A percentile compares a stretch with the other conserved stretches of the same genome.
Evolutionary conservation across 2,888 invertebrate species (phyloP).

Genomic region (Tetragonisca angustula): DNA sequence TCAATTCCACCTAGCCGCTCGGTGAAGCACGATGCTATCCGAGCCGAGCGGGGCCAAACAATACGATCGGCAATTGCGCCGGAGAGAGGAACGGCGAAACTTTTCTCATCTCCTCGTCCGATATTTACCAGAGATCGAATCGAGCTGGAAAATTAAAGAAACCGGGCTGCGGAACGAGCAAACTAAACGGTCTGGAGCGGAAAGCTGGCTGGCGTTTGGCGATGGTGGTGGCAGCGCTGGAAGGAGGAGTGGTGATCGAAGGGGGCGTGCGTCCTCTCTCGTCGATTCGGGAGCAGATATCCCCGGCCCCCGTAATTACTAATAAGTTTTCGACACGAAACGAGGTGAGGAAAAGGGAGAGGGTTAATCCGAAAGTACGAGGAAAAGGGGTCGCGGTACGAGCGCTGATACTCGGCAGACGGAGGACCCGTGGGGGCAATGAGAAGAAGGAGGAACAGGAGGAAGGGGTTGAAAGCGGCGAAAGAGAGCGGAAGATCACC

Average conservation of each 20-base stretch:
- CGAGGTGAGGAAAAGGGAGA: constrained; percentile 84
- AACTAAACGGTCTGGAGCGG: constrained; percentile 42
- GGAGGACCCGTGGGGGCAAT: constrained; percentile 73
- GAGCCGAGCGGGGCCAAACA: constrained; percentile 13
- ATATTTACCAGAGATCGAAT: constrained; percentile 76
- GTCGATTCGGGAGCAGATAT: constrained; percentile 79
- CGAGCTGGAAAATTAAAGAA: constrained; percentile 52
- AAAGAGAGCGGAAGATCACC: constrained; percentile 61
- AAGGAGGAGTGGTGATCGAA: constrained; percentile 47
- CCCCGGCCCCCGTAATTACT: constrained; percentile 82
- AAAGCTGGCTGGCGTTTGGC: neutral
- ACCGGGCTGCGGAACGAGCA: constrained; percentile 24
- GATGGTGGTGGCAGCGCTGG: too few species aligned
- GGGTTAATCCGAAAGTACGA: constrained; percentile 84
- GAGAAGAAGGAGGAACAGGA: constrained; percentile 47
- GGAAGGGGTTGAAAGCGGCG: constrained; percentile 33
- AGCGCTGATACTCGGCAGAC: constrained; percentile 69
- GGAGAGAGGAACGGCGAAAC: constrained; percentile 9
- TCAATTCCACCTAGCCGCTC: neutral
- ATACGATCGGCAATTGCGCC: neutral
- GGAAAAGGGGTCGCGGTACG: constrained; percentile 76
- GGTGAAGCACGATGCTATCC: neutral
- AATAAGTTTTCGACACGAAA: constrained; percentile 84
- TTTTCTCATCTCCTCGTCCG: constrained; percentile 50
- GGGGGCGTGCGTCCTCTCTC: constrained; percentile 67